Base-by-base conservation (phyloP, 2,113 vertebrate genomes). In the Potamarius usumacintae region DNA sequence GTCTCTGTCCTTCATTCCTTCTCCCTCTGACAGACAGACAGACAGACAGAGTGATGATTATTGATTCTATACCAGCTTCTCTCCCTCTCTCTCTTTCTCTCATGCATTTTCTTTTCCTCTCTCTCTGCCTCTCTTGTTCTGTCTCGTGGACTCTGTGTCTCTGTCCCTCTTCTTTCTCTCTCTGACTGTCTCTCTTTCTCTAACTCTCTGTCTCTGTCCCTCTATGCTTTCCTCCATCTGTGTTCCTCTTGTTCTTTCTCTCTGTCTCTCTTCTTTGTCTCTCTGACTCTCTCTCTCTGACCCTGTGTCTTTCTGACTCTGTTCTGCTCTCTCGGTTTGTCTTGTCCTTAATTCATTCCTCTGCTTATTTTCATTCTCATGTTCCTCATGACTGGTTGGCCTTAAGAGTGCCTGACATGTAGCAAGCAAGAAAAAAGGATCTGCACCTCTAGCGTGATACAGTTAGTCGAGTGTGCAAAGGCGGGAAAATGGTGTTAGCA, bases 401-500 rank as follows among this genome's bases (percentile, higher is more conserved):
- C 42, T 90, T 82, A 14, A 11, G 27, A 12, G 14, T 18, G 25
- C 8, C 71, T 82, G 65, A 85, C 57, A 55, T 77, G 50, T 67
- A 76, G 72, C 86, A 63, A 69, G 65, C 10, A 69, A 60, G 8
- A 7, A 55, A 50, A 85, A 79, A 84, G 74, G 50, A 86, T 34
- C 55, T 72, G 53, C 89, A 82, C 30, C 15, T 65, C 30, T 78
- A 57, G 79, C 80, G 0, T 48, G 55, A 79, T 83, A 72, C 55
- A 27, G 27, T 62, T 50, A 67, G 57, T 81, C 27, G 7, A 58
- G 58, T 60, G 17, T 27, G 62, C 60, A 42, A 80, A 83, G 74
- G 62, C 69, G 7, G 92, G 89, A 94, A 93, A 94, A 92, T 93
- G 93, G 93, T 94, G 94, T 95, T 96, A 94, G 94, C 94, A 95